A percentile compares a stretch with the other conserved stretches of the same genome.
phyloP scores from a whole-genome alignment of 2,797 vertebrate species.

The Helostoma temminkii region DNA sequence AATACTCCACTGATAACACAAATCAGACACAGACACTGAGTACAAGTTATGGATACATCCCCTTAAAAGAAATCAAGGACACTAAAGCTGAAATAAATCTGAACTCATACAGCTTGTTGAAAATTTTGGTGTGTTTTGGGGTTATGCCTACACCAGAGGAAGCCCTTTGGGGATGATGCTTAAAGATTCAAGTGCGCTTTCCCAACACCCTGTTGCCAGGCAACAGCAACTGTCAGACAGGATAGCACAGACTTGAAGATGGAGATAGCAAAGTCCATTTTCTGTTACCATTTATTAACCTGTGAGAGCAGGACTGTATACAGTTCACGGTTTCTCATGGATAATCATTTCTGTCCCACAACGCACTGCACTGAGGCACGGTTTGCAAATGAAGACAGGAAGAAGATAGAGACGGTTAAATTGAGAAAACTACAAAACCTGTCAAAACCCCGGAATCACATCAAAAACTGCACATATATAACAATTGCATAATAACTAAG shows the following conservation, averaged over 20 bases:
- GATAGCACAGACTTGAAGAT: slow-evolving; percentile 55
- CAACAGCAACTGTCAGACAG: slow-evolving; percentile 75
- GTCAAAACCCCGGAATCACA: too few relatives aligned
- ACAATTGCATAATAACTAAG: too few relatives aligned
- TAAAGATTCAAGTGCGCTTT: slow-evolving; percentile 62
- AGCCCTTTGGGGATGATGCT: slow-evolving; percentile 56
- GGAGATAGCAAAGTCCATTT: slow-evolving; percentile 62
- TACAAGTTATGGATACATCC: slow-evolving; percentile 26
- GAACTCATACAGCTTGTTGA: background rate
- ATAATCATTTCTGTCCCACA: too few relatives aligned
- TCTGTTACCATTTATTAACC: slow-evolving; percentile 57
- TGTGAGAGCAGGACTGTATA: slow-evolving; percentile 22
- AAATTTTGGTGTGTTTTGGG: slow-evolving; percentile 52
- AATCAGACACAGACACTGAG: slow-evolving; percentile 40
- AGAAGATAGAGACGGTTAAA: too few relatives aligned
- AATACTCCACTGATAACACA: slow-evolving; percentile 42
- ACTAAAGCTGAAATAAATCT: slow-evolving; percentile 12
- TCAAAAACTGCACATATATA: too few relatives aligned
- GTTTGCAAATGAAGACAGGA: too few relatives aligned
- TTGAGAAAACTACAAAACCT: too few relatives aligned
- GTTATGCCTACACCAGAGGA: slow-evolving; percentile 54
- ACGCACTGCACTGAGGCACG: too few relatives aligned
- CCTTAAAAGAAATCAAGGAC: too few relatives aligned
- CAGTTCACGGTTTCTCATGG: too few relatives aligned
- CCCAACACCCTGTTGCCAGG: slow-evolving; percentile 77